A percentile compares a stretch with the other conserved stretches of the same genome.
Evolutionary conservation across 2,113 vertebrate species (phyloP).

Genomic region (Pholis gunnellus): DNA sequence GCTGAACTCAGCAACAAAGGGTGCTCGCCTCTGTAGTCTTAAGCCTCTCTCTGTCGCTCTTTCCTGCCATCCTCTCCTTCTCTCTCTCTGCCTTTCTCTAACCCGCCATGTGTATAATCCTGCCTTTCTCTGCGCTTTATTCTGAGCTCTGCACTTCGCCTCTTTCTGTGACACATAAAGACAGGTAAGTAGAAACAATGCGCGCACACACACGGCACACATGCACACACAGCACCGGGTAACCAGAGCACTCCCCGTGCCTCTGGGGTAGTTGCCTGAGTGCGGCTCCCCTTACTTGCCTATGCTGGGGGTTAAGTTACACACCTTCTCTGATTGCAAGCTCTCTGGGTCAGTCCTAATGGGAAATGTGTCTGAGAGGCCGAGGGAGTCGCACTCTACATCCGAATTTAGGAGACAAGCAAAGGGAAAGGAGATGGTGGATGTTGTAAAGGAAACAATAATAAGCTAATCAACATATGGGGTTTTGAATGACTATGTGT

Average conservation of each 20-base stretch:
- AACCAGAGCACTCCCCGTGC: constrained; percentile 81
- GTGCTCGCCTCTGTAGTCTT: constrained; percentile 69
- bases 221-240: constrained; percentile 55
- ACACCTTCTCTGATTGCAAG: constrained; percentile 84
- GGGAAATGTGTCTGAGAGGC: constrained; percentile 56
- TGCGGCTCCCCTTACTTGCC: constrained; percentile 80
- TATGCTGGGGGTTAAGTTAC: constrained; percentile 78
- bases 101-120: constrained; percentile 80
- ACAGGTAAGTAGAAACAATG: constrained; percentile 76
- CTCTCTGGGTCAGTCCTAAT: constrained; percentile 69
- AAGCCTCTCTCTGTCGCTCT: constrained; percentile 68
- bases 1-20: constrained; percentile 58
- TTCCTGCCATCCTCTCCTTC: constrained; percentile 70
- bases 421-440: constrained; percentile 36
- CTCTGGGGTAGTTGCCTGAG: constrained; percentile 67
- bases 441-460: constrained; percentile 57
- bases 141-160: constrained; percentile 52
- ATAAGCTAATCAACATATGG: constrained; percentile 71
- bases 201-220: constrained; percentile 21
- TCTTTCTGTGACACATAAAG: constrained; percentile 70
- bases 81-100: constrained; percentile 64
- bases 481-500: constrained; percentile 43
- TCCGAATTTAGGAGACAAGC: constrained; percentile 51
- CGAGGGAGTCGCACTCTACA: constrained; percentile 37
- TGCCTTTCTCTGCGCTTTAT: constrained; percentile 74